Evolutionary conservation across 2,888 invertebrate genomes (phyloP).

Genomic region (Copidosoma aretas): DNA sequence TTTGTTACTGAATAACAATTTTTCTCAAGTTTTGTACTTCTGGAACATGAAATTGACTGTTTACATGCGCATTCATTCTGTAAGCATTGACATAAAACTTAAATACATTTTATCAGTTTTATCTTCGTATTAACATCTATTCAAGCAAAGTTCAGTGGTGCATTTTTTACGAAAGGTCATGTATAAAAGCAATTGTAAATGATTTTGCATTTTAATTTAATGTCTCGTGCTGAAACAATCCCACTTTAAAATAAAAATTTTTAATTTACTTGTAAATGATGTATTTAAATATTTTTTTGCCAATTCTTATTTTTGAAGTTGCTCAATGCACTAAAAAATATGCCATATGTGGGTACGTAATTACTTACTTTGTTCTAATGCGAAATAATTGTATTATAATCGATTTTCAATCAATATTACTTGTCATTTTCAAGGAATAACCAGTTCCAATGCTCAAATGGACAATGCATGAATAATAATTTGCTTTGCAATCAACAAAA

Average conservation of each 20-base stretch:
- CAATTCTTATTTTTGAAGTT: neutral
- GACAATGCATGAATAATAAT: constrained; percentile 14
- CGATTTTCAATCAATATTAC: too few relatives aligned
- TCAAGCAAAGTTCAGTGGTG: constrained; percentile 10
- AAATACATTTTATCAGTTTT: neutral
- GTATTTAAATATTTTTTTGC: neutral
- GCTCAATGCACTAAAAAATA: neutral
- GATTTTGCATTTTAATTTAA: neutral
- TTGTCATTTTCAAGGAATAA: neutral
- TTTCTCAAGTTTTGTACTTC: neutral
- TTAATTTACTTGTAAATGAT: neutral
- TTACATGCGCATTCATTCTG: constrained; percentile 13
- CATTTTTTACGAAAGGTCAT: neutral
- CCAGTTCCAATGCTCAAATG: constrained; percentile 19
- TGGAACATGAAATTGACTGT: neutral
- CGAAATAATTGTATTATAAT: too few relatives aligned
- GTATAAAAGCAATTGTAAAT: neutral
- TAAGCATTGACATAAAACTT: neutral
- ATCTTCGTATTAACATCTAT: constrained; percentile 1
- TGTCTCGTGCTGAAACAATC: neutral
- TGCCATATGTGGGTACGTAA: neutral
- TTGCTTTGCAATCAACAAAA: constrained; percentile 14
- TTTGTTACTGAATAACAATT: neutral
- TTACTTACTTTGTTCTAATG: too few relatives aligned
- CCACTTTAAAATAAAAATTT: too few relatives aligned